Base-by-base conservation (phyloP, 1,140 invertebrate species). In the Anastrepha obliqua region DNA sequence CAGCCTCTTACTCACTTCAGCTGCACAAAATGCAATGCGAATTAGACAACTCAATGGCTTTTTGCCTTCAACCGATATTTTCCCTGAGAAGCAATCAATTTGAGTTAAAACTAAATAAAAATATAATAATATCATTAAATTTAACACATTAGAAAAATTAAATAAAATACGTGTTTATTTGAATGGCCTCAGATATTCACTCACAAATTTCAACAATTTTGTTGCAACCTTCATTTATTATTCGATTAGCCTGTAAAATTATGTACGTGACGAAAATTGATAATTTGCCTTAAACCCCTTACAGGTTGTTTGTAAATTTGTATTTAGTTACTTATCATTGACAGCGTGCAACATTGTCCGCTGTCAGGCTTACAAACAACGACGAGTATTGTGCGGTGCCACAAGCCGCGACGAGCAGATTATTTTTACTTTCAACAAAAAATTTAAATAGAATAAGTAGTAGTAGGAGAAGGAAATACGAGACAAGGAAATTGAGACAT, bases 231-330 rank as follows among this genome's bases (percentile, higher is more conserved):
- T 51, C 70, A 2, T 81, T 58, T 81, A 55, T 58, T 58, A 81
- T 81, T 58, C 74, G 47, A 81, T 81, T 81, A 81, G 47, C 8
- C 6, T 81, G 74, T 81, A 58, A 55, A 47, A 29, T 20, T 20
- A 11, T 20, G 74, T 29, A 81, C 74, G 74, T 81, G 74, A 58
- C 17, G 0, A 51, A 51, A 81, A 11, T 81, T 3, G 2, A 20
- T 29, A 81, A 81, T 55, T 11, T 81, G 3, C 0, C 3, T n/a
- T 11, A 81, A 55, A 58, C 3, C 51, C 47, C n/a, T 20, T 44
- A 15, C 15, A 42, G 15, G 44, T 15, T 67, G n/a, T 67, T 2
- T 13, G 2, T 7, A 0, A 55, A 55, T 55, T 55, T 55, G 51
- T 55, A 55, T 8, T 3, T 47, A n/a, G 13, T 2, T 58, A 15